Conservation (phyloP, 2,888 invertebrate species). For the Crepidodera aurea region DNA sequence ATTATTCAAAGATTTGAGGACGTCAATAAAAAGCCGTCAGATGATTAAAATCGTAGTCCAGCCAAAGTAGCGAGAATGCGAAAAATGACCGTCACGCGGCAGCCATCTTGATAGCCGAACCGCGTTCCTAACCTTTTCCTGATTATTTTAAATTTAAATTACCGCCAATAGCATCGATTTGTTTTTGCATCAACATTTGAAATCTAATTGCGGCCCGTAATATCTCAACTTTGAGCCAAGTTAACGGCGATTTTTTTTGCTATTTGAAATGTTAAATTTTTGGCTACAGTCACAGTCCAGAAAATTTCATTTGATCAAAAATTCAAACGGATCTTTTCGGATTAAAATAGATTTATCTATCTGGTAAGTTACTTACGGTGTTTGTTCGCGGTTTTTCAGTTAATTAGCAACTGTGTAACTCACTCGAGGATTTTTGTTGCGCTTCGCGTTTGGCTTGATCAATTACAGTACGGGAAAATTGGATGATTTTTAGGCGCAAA, state of each 20-base stretch:
- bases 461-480: neutral
- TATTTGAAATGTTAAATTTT: constrained; percentile 62
- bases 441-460: neutral
- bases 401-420: constrained; percentile 32
- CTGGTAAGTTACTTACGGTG: constrained; percentile 9
- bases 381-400: constrained; percentile 36
- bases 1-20: too few relatives aligned
- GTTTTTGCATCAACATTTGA: constrained; percentile 43
- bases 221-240: constrained; percentile 47
- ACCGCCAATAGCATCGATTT: constrained; percentile 34
- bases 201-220: constrained; percentile 50
- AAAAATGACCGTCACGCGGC: neutral
- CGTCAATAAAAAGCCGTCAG: too few relatives aligned
- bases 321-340: constrained; percentile 53
- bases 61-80: neutral
- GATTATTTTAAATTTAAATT: constrained; percentile 11
- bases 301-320: constrained; percentile 59
- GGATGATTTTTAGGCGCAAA: too few relatives aligned
- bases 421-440: neutral
- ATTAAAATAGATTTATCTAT: constrained; percentile 54
- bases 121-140: constrained; percentile 1
- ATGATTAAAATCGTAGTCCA: too few relatives aligned
- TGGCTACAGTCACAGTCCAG: constrained; percentile 52
- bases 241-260: constrained; percentile 53
- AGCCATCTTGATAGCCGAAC: neutral